These are phyloP conservation scores for Batillaria attramentaria DNA, from an alignment of 1,140 invertebrate species.

Conservation along the genomic window DNA sequence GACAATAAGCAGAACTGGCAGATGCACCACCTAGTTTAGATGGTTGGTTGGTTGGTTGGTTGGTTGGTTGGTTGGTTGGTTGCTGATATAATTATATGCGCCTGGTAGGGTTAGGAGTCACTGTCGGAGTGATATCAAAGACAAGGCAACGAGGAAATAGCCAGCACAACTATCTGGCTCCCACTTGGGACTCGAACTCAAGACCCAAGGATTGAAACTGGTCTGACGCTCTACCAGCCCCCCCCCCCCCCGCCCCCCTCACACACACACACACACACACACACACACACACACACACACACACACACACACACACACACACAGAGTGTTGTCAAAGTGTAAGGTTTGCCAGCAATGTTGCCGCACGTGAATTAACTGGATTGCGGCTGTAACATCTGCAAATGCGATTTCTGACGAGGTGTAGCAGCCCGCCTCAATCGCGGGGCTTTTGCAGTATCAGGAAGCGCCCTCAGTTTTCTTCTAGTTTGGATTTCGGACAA, in stretches of 20 bases:
- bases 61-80: not conserved
- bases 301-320: not conserved
- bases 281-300: not conserved
- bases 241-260: not conserved
- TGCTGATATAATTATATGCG: too few relatives aligned
- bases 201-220: not conserved
- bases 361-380: too few relatives aligned
- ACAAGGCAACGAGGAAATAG: not conserved
- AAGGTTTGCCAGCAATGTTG: too few relatives aligned
- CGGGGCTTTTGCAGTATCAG: too few relatives aligned
- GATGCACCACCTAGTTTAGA: too few relatives aligned
- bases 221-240: not conserved
- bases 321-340: too few relatives aligned
- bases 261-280: conserved; percentile 12
- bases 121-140: not conserved
- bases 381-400: too few relatives aligned
- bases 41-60: not conserved
- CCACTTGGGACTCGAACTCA: not conserved
- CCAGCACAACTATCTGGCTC: not conserved
- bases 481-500: too few relatives aligned
- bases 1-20: too few relatives aligned
- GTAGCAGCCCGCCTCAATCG: too few relatives aligned
- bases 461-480: too few relatives aligned
- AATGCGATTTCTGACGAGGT: too few relatives aligned
- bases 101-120: not conserved